Conservation (phyloP, 2,888 invertebrate genomes). For the Holacanthella duospinosa region DNA sequence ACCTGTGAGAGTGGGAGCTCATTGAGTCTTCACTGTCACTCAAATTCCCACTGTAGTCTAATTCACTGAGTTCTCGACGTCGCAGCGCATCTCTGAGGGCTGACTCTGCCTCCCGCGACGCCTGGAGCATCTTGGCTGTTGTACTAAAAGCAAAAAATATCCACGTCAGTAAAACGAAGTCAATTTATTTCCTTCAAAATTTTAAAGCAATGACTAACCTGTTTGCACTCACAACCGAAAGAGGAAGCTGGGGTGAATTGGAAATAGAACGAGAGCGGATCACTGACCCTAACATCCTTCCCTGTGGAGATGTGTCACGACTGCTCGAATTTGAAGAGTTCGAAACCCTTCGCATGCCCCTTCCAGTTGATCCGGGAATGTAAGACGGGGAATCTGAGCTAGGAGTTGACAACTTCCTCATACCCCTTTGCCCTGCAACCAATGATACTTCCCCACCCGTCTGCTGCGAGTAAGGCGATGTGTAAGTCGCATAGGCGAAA, state of each 20-base stretch:
- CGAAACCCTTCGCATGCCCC: constrained; percentile 30
- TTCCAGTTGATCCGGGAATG: constrained; percentile 4
- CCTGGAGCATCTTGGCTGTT: constrained; percentile 58
- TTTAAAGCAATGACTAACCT: no score
- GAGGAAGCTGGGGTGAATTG: constrained; percentile 28
- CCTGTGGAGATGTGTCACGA: constrained; percentile 35
- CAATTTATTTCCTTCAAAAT: no score
- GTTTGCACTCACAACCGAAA: not conserved
- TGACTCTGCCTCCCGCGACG: constrained; percentile 76
- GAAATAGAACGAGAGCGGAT: constrained; percentile 37
- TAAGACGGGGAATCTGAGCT: not conserved
- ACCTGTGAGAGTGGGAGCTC: constrained; percentile 35
- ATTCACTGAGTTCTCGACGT: constrained; percentile 30
- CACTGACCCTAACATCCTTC: constrained; percentile 29
- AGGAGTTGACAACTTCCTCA: not conserved
- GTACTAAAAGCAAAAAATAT: constrained; percentile 15
- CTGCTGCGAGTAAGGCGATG: constrained; percentile 34
- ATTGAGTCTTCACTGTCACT: constrained; percentile 37
- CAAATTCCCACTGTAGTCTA: constrained; percentile 33
- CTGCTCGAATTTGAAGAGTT: constrained; percentile 36
- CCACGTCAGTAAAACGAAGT: no score
- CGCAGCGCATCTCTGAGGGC: constrained; percentile 61
- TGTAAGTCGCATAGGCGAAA: constrained; percentile 58
- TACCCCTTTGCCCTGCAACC: not conserved
- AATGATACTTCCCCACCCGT: constrained; percentile 14